Percentiles rank a stretch among this genome's conserved stretches.
These are phyloP conservation scores for Maccullochella peelii DNA, from an alignment of 2,113 vertebrate species.

Conservation along the genomic window DNA sequence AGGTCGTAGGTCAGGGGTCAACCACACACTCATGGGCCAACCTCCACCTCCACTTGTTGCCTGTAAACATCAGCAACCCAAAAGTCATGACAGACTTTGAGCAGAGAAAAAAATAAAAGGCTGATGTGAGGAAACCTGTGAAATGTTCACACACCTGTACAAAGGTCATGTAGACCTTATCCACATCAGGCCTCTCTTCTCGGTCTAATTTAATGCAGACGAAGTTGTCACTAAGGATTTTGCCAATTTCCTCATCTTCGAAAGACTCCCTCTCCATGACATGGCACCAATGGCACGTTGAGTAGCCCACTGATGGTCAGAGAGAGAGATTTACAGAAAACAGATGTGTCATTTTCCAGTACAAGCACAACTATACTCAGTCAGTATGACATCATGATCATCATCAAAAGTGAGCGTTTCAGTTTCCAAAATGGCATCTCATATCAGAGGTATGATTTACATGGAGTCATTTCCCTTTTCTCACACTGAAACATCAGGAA, in stretches of 20 bases:
- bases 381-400: not conserved
- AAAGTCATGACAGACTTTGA: not conserved
- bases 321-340: not conserved
- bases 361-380: not conserved
- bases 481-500: not conserved
- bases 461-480: not conserved
- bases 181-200: slow-evolving; percentile 95
- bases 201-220: slow-evolving; percentile 95
- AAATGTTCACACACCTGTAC: slow-evolving; percentile 86
- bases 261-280: slow-evolving; percentile 98
- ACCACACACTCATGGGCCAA: slow-evolving; percentile 98
- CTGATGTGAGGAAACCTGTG: fast-evolving
- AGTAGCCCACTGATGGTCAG: slow-evolving; percentile 90
- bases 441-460: not conserved
- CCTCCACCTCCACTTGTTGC: slow-evolving; percentile 94
- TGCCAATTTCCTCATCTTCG: slow-evolving; percentile 89
- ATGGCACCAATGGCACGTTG: slow-evolving; percentile 98
- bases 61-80: slow-evolving; percentile 70
- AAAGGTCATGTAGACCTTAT: slow-evolving; percentile 97
- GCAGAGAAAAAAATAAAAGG: not conserved
- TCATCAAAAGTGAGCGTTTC: too few species aligned
- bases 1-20: slow-evolving; percentile 93
- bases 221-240: slow-evolving; percentile 91
- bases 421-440: not conserved
- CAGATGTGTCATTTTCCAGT: not conserved